phyloP scores from a whole-genome alignment of 1,140 invertebrate genomes.

The Anoplolepis gracilipes region DNA sequence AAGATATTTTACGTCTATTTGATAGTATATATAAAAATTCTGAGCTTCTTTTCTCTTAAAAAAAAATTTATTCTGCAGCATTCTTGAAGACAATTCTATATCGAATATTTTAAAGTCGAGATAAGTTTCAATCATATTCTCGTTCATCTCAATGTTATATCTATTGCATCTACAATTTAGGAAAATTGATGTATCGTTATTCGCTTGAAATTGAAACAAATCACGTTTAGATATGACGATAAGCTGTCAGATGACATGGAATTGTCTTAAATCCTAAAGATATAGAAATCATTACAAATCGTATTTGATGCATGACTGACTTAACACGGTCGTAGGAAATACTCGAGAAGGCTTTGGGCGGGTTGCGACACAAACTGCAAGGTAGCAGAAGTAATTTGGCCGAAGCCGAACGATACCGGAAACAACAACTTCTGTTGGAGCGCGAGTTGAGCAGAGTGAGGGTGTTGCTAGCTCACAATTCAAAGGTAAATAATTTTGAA shows the following conservation, averaged over 20 bases:
- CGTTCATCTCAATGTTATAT: background rate
- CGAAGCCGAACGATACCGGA: slow-evolving; percentile 89
- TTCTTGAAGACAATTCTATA: background rate
- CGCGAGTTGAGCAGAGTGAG: slow-evolving; percentile 93
- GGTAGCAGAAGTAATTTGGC: slow-evolving; percentile 87
- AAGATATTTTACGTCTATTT: background rate
- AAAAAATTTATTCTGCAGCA: background rate
- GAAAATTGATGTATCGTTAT: background rate
- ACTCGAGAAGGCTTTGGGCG: slow-evolving; percentile 91
- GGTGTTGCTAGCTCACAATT: slow-evolving; percentile 94
- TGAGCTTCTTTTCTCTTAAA: background rate
- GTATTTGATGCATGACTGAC: slow-evolving; percentile 21
- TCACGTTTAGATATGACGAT: background rate
- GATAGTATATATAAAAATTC: background rate
- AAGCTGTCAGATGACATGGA: slow-evolving; percentile 11
- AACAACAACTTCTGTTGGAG: slow-evolving; percentile 92
- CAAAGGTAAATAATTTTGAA: slow-evolving; percentile 89
- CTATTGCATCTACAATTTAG: background rate
- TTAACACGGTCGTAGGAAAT: slow-evolving; percentile 86
- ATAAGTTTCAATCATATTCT: background rate
- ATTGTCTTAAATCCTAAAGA: slow-evolving; percentile 12
- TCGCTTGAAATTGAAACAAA: slow-evolving; percentile 1
- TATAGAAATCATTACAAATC: slow-evolving; percentile 16
- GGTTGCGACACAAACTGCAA: slow-evolving; percentile 89
- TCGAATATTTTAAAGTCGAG: background rate